Base-by-base conservation (phyloP, 2,797 vertebrate species). In the Trematomus bernacchii region DNA sequence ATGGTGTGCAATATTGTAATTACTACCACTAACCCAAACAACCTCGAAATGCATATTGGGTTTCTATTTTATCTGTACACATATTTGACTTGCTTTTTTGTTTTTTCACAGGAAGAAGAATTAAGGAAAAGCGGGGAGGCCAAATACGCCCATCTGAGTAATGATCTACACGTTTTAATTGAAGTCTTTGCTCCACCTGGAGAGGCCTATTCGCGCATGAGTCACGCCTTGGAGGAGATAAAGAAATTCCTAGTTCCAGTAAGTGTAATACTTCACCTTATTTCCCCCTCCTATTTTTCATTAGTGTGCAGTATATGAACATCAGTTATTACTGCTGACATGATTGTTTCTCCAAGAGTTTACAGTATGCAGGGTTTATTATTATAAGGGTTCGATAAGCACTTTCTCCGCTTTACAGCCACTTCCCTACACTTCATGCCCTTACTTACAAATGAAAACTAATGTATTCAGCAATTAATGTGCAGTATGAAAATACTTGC, bases 171-270 rank as follows among this genome's bases (percentile, higher is more conserved):
- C 0, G 98, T 99, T 89, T 96, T 99, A 95, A 99, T 99, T 94
- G 98, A 99, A 96, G 98, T 99, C 86, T 99, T 99, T 85, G 98
- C 98, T 89, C 98, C 98, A 78, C 98, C 98, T 64, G 98, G 98
- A 85, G 98, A 99, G 90, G 98, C 98, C 3, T 99, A 99, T 95
- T 99, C 97, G 92, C 97, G 98, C 43, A 99, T 99, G 98, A 99
- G 98, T 94, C 98, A 99, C 80, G 98, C 98, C 74, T 92, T 99
- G 94, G 98, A 99, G 93, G 98, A 99, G 93, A 99, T 99, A 48
- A 99, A 99, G 92, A 99, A 99, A 93, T 99, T 99, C 92, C 96
- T 99, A 67, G 98, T 99, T 92, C 98, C 98, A 54, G 98, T 99
- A 96, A 98, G 98, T 98, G 87, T 95, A 96, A 82, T 59, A 47